Evolutionary conservation across 2,113 vertebrate species (phyloP), one percentile per base, ranked within the genome.

Genomic region (Aegypius monachus): DNA sequence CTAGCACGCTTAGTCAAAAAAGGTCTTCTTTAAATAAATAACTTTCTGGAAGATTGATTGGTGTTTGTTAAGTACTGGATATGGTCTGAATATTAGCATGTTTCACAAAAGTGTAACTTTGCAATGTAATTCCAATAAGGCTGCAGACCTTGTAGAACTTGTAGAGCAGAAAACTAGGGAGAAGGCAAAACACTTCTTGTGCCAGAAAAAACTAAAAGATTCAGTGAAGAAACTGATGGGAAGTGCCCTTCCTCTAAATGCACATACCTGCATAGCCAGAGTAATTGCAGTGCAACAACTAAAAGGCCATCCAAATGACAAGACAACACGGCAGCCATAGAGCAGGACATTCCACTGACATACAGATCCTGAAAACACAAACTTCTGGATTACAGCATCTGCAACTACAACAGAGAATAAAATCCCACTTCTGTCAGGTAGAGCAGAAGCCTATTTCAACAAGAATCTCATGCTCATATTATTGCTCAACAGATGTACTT

Each of bases 401-500:
- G 53, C 38, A 73, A 90, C 50, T 10, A 56, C 42, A 89, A 86
- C 10, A 80, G 71, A 80, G 89, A 91, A 70, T 42, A 81, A 81
- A 97, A 52, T 7, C 20, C 50, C 29, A 23, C 43, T 63, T 56
- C 61, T 67, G 75, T 38, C 91, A 96, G 86, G 85, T 36, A 77
- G n/a, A 92, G 36, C 73, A 75, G 67, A 29, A 88, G 52, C 82
- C 42, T 47, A 13, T 34, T 72, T 82, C 96, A 96, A 89, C 67
- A 84, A 34, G 78, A 93, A 95, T 94, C 82, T 88, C 36, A 38
- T 9, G 4, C 79, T 93, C 25, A 11, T 70, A 43, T 40, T 92
- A 65, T 86, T 94, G 91, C 81, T 66, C 77, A 95, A 91, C 70
- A 92, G 73, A 72, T 43, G 86, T 65, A 95, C 93, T 93, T 84